phyloP scores from a whole-genome alignment of 2,888 invertebrate genomes.

The Aspidiotus rigidus region DNA sequence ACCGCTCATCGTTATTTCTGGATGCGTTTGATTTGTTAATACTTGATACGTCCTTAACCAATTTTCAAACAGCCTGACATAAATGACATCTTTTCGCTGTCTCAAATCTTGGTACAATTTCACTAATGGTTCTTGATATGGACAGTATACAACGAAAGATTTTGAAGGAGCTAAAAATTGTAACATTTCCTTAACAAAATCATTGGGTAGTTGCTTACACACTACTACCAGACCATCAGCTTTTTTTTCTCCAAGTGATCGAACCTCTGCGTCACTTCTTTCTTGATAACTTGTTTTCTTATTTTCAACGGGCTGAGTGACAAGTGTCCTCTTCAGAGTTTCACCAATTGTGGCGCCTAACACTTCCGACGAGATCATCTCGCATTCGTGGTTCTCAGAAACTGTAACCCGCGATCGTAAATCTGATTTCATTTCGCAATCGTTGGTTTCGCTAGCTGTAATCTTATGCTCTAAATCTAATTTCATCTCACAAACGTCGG shows the following conservation, averaged over 20 bases:
- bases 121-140: slow-evolving; percentile 70
- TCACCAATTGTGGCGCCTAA: not conserved
- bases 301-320: slow-evolving; percentile 23
- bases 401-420: too few relatives aligned
- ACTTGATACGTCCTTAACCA: slow-evolving; percentile 88
- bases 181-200: slow-evolving; percentile 63
- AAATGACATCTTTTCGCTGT: slow-evolving; percentile 58
- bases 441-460: too few relatives aligned
- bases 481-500: too few relatives aligned
- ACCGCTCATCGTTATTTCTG: slow-evolving; percentile 81
- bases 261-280: slow-evolving; percentile 41
- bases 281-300: slow-evolving; percentile 23
- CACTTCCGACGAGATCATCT: not conserved
- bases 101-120: slow-evolving; percentile 74
- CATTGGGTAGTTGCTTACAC: slow-evolving; percentile 75
- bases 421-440: too few relatives aligned
- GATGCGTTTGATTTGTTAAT: slow-evolving; percentile 83
- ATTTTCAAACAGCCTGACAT: slow-evolving; percentile 69
- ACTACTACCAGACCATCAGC: slow-evolving; percentile 69
- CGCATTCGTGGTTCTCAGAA: not conserved
- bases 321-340: slow-evolving; percentile 28
- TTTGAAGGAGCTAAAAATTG: slow-evolving; percentile 70
- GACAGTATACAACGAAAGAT: slow-evolving; percentile 75
- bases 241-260: slow-evolving; percentile 51
- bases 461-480: not conserved